phyloP scores from a whole-genome alignment of 92 coral and sea anemone species.

The Palythoa grandiflora region DNA sequence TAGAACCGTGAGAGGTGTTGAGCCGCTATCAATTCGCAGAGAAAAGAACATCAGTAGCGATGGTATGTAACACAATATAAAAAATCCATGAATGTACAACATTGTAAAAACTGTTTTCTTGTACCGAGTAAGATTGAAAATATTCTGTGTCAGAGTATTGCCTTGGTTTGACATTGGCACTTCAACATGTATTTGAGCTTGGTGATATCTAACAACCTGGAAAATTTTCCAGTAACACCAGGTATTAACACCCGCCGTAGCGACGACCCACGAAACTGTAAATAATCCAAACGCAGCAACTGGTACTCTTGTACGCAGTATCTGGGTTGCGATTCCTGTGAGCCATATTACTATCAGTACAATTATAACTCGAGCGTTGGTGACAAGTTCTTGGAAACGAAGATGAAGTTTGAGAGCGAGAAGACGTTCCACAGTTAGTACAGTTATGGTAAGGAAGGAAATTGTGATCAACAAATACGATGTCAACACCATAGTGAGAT shows the following conservation, averaged over 20 bases:
- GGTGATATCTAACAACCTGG: not conserved
- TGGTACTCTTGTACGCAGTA: constrained; percentile 5
- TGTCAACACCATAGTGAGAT: too few species aligned
- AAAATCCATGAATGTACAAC: too few species aligned
- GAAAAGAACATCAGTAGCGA: too few species aligned
- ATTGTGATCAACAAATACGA: not conserved
- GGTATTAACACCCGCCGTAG: not conserved
- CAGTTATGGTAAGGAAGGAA: not conserved
- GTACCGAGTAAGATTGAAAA: too few species aligned
- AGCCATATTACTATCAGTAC: constrained; percentile 1
- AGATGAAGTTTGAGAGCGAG: not conserved
- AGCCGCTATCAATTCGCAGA: too few species aligned
- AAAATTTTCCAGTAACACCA: not conserved
- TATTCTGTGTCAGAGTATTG: too few species aligned
- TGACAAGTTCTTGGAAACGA: not conserved
- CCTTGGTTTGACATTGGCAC: too few species aligned
- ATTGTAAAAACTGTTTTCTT: too few species aligned
- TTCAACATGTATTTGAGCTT: too few species aligned
- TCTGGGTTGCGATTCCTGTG: not conserved
- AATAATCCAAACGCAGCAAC: not conserved
- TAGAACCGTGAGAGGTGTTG: too few species aligned
- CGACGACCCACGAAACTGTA: not conserved
- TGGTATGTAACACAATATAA: too few species aligned
- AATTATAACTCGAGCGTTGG: not conserved
- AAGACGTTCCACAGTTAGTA: not conserved